Base-by-base conservation (phyloP, 2,888 invertebrate species). In the Bombylius major region DNA sequence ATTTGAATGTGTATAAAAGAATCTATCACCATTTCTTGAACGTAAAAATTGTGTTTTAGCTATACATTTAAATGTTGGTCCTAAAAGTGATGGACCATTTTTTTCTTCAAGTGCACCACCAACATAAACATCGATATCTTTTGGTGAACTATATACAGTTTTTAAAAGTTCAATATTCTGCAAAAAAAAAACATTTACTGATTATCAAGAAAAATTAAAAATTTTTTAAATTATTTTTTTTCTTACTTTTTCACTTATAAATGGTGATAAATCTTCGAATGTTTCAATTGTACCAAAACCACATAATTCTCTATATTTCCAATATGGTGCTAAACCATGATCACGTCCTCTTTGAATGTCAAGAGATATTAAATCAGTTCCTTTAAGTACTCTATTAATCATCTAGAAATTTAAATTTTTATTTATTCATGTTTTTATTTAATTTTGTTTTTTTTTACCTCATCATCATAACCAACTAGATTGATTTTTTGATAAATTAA, bases 291-390 rank as follows among this genome's bases (percentile, higher is more conserved):
- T 76, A 4, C 77, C 73, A 47, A 86, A 70, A 1, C 87, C 86
- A 60, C 84, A 80, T n/a, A 85, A 76, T 60, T 81, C 77, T 34
- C 89, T 73, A 71, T 87, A 89, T 59, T 83, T 80, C 64, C 84
- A 84, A 70, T 86, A 87, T 0, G 82, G 76, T 11, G 82, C 77
- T 8, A 87, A 64, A 1, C 87, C 87, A 65, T 84, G 83, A 70
- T 87, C 87, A 23, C 87, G 73, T 0, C 84, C 85, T 53, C 87
- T 76, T 67, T 86, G 85, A 46, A 87, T 79, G 67, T 87, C 87
- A 52, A 87, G 73, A 0, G 86, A 77, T 0, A 83, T 81, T 60
- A 87, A 70, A 69, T 87, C 87, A 31, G 86, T 70, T 1, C 87
- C 86, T 63, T 45, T 51, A 23, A 56, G 54, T 12, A 58, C 4